Percentiles rank a stretch among this genome's conserved stretches.
Conservation (phyloP, 2,888 invertebrate species). For the Nomada hirtipes region DNA sequence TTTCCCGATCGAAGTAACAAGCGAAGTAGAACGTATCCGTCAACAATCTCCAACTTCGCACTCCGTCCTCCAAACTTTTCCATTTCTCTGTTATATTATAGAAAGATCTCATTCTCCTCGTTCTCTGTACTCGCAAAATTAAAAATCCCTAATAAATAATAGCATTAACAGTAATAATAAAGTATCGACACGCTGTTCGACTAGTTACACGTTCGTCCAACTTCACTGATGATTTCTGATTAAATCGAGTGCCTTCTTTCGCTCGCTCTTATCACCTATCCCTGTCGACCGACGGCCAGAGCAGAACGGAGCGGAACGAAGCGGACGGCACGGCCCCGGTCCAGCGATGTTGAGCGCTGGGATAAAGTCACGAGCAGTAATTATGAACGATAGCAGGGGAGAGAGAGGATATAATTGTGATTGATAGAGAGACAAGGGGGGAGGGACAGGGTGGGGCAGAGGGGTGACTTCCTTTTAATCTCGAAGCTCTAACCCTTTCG, state of each 20-base stretch:
- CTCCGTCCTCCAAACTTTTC: no score
- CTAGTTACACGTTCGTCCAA: no score
- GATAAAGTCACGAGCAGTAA: conserved; percentile 83
- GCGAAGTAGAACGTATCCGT: neutral
- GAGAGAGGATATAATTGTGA: conserved; percentile 83
- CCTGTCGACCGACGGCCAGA: conserved; percentile 11
- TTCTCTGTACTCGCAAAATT: no score
- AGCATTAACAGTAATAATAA: no score
- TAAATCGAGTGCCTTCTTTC: conserved; percentile 13
- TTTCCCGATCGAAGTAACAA: conserved; percentile 23
- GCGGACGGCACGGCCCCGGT: conserved; percentile 44
- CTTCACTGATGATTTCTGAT: neutral
- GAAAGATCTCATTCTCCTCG: no score
- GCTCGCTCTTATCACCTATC: conserved; percentile 32
- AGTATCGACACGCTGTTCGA: no score
- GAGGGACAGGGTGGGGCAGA: conserved; percentile 49
- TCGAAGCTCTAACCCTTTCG: conserved; percentile 82
- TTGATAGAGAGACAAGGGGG: conserved; percentile 82
- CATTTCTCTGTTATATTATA: no score
- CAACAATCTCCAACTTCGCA: no score
- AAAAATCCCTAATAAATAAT: no score
- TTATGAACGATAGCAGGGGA: conserved; percentile 82
- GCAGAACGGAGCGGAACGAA: conserved; percentile 26
- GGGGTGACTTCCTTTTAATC: conserved; percentile 84
- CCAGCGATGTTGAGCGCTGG: conserved; percentile 67